These are phyloP conservation scores for Xanthorhoe spadicearia DNA, from an alignment of 2,888 invertebrate genomes.

Conservation along the genomic window DNA sequence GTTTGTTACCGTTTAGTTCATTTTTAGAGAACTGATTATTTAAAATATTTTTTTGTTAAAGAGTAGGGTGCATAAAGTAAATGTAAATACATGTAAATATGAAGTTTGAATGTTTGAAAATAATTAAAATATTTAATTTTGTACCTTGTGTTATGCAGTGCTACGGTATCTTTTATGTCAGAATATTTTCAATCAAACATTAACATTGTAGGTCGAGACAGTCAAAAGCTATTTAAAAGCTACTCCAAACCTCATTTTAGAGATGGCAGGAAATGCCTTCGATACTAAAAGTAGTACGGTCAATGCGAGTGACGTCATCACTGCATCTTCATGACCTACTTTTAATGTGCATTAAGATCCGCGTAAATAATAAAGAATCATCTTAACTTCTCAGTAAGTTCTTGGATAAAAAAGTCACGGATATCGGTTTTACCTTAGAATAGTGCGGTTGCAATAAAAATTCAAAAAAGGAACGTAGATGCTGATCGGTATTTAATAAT, in stretches of 20 bases:
- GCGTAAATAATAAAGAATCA: slow-evolving; percentile 25
- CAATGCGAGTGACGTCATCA: slow-evolving; percentile 8
- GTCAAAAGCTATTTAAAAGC: neutral
- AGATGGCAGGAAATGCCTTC: slow-evolving; percentile 13
- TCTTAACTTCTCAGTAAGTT: slow-evolving; percentile 33
- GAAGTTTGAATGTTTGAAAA: no score
- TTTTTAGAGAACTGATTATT: no score
- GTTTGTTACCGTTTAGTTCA: no score
- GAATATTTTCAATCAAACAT: neutral
- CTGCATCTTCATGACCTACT: slow-evolving; percentile 14
- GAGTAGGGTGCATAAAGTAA: no score
- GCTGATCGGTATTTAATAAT: slow-evolving; percentile 3
- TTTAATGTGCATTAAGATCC: slow-evolving; percentile 23
- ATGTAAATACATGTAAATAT: no score
- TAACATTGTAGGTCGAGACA: neutral
- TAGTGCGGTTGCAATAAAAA: slow-evolving; percentile 22
- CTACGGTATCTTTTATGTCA: neutral
- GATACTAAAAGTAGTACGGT: neutral
- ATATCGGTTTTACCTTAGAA: slow-evolving; percentile 26
- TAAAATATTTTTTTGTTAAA: no score
- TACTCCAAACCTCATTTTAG: neutral
- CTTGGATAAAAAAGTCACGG: slow-evolving; percentile 19
- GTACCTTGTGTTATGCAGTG: no score
- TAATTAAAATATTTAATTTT: no score
- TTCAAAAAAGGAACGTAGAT: slow-evolving; percentile 4